Evolutionary conservation across 2,113 vertebrate species (phyloP).

Genomic region (Eublepharis macularius): DNA sequence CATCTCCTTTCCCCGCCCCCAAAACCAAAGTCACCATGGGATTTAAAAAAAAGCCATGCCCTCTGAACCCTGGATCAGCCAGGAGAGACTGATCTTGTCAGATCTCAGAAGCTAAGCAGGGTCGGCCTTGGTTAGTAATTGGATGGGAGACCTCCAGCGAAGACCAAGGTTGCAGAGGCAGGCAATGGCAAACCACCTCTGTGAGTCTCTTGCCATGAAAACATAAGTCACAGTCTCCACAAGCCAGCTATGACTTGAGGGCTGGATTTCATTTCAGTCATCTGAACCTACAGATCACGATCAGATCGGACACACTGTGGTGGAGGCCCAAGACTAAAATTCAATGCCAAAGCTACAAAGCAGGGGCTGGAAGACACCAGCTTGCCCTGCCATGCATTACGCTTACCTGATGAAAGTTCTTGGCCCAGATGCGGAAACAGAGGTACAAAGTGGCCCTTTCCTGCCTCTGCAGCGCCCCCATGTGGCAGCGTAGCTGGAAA

Average conservation of each 20-base stretch:
- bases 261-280: too few relatives aligned
- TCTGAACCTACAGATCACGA: background rate
- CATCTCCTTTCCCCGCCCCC: background rate
- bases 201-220: too few relatives aligned
- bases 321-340: background rate
- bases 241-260: too few relatives aligned
- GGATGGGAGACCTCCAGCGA: too few relatives aligned
- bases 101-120: too few relatives aligned
- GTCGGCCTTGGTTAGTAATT: too few relatives aligned
- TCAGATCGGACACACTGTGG: background rate
- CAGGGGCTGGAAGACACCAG: background rate
- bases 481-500: slow-evolving; percentile 81
- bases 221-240: too few relatives aligned
- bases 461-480: slow-evolving; percentile 81
- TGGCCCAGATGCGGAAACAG: slow-evolving; percentile 85
- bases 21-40: background rate
- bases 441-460: slow-evolving; percentile 82
- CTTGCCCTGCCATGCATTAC: too few relatives aligned
- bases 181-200: too few relatives aligned
- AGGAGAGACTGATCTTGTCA: too few relatives aligned
- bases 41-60: background rate
- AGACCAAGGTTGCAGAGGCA: too few relatives aligned
- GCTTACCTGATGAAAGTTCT: slow-evolving; percentile 84
- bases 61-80: too few relatives aligned
- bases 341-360: background rate